Evolutionary conservation across 2,888 invertebrate species (phyloP).

Genomic region (Caradrina kadenii): DNA sequence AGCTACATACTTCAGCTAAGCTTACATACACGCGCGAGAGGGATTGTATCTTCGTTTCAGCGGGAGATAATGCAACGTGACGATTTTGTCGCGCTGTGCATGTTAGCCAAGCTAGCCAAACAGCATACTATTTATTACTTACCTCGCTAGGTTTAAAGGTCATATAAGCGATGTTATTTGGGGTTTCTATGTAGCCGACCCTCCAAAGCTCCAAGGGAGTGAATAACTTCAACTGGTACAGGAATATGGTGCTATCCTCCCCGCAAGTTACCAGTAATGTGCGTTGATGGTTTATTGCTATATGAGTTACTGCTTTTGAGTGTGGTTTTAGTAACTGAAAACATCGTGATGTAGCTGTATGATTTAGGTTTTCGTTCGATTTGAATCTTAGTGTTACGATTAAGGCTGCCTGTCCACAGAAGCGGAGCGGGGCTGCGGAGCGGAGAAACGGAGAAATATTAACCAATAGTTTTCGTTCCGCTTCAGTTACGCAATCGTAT

Average conservation of each 20-base stretch:
- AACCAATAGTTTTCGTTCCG: too few relatives aligned
- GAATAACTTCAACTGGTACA: conserved; percentile 87
- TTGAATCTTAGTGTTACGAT: too few relatives aligned
- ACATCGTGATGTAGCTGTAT: background rate
- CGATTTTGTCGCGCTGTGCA: background rate
- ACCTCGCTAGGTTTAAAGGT: conserved; percentile 92
- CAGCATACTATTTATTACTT: conserved; percentile 4
- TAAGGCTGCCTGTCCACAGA: too few relatives aligned
- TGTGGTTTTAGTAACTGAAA: conserved; percentile 92
- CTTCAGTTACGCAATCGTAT: too few relatives aligned
- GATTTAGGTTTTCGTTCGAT: too few relatives aligned
- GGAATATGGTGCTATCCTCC: conserved; percentile 93
- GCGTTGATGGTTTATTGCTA: conserved; percentile 90
- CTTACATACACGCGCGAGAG: background rate
- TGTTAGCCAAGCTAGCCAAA: background rate
- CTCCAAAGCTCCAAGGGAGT: conserved; percentile 89
- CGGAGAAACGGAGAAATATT: too few relatives aligned
- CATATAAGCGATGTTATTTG: conserved; percentile 91
- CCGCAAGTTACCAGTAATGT: conserved; percentile 92
- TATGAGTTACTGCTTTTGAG: conserved; percentile 90
- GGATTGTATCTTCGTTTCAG: background rate
- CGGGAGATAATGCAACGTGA: background rate
- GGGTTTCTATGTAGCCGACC: conserved; percentile 92
- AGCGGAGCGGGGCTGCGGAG: too few relatives aligned
- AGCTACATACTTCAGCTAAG: background rate